phyloP scores from a whole-genome alignment of 1,140 invertebrate species.

The Bombus waltoni region DNA sequence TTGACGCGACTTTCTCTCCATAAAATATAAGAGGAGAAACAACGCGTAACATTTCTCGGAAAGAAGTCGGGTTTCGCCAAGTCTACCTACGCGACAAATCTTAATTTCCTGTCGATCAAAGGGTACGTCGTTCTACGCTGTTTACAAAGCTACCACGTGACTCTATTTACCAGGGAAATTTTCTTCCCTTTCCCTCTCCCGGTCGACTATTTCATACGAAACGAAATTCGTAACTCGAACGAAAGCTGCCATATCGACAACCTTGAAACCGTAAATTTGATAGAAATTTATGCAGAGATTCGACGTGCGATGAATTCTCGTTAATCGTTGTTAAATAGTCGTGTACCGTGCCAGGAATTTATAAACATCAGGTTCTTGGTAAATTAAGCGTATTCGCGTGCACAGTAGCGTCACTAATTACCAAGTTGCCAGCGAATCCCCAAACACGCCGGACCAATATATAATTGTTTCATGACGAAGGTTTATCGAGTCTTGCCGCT shows the following conservation, averaged over 20 bases:
- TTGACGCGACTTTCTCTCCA: background rate
- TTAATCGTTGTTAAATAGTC: background rate
- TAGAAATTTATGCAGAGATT: background rate
- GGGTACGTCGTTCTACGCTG: background rate
- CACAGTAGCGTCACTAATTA: conserved; percentile 18
- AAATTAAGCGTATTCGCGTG: conserved; percentile 11
- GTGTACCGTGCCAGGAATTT: background rate
- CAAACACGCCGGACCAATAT: conserved; percentile 21
- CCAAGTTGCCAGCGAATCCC: conserved; percentile 14
- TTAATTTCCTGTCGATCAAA: conserved; percentile 16
- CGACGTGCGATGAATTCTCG: background rate
- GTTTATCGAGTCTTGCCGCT: conserved; percentile 37
- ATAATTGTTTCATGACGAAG: conserved; percentile 35
- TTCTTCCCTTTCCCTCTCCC: background rate
- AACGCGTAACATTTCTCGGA: background rate
- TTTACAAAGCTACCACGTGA: background rate
- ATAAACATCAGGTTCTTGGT: background rate
- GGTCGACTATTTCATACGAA: background rate
- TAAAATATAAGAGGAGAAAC: background rate
- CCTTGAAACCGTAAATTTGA: background rate
- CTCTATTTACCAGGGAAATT: background rate
- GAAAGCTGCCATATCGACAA: background rate
- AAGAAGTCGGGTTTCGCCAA: background rate
- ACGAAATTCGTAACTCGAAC: background rate
- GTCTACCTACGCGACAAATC: background rate